Base-by-base conservation (phyloP, 2,888 invertebrate species). In the Hymenopus coronatus region DNA sequence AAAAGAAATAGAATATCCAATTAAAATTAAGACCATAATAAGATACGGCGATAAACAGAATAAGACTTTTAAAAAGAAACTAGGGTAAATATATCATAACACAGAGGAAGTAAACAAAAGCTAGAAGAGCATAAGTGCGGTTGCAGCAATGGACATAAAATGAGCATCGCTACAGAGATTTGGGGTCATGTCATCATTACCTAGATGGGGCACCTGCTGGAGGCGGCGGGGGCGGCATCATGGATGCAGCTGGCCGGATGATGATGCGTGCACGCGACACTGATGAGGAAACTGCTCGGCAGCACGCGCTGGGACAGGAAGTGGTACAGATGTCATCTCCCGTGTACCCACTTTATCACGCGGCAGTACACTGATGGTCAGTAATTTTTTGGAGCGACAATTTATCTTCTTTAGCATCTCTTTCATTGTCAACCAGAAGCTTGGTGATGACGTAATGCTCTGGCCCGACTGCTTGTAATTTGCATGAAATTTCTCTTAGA, bases 241-340 rank as follows among this genome's bases (percentile, higher is more conserved):
- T 46, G 85, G 27, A 12, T 81, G 86, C 86, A 86, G 86, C 86
- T 86, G 86, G 86, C 86, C 86, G 81, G 86, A 86, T 86, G 86
- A 86, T 54, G 27, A 9, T 28, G 70, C 28, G 7, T 25, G 86
- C 86, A 86, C 86, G 86, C 86, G 86, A 86, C 86, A 86, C 4
- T 70, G 54, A 70, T 70, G 54, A 70, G 54, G 54, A 70, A 70
- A 70, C 54, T 70, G 54, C 54, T 70, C 54, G 54, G 54, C 54
- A 70, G 54, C 54, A 70, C 54, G 54, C 54, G 54, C 54, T 70
- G 54, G 54, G 54, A 20, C 54, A 70, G 54, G 54, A 70, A 70
- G 54, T 70, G 54, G 54, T 70, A 70, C 54, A 70, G 54, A 70
- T 70, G 54, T 70, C 54, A 70, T 70, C 54, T 70, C 54, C 54